These are phyloP conservation scores for Megaustenia siamemsis DNA, from an alignment of 2,888 invertebrate species.

Conservation along the genomic window DNA sequence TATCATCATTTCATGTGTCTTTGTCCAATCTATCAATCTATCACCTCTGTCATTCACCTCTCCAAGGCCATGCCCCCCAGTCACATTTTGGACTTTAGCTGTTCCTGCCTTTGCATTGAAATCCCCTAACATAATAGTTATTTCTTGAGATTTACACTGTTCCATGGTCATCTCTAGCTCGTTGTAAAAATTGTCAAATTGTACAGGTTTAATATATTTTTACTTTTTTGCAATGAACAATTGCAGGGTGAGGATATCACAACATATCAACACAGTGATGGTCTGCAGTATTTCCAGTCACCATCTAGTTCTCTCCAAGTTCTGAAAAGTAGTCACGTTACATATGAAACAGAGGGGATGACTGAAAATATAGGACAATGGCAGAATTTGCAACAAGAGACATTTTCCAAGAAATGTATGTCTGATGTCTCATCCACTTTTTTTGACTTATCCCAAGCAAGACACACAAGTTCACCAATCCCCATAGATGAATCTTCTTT, in stretches of 20 bases:
- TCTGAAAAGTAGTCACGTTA: constrained; percentile 22
- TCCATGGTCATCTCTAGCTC: too few relatives aligned
- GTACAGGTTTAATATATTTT: not conserved
- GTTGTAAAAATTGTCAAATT: too few relatives aligned
- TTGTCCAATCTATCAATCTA: too few relatives aligned
- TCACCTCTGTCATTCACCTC: too few relatives aligned
- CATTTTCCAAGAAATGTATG: constrained; percentile 68
- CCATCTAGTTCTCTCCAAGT: not conserved
- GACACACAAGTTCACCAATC: constrained; percentile 38
- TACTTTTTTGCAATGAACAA: not conserved
- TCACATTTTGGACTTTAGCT: too few relatives aligned
- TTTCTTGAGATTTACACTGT: too few relatives aligned
- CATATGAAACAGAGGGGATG: constrained; percentile 39
- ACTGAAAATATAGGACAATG: constrained; percentile 64
- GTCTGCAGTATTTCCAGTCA: not conserved
- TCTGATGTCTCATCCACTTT: constrained; percentile 48
- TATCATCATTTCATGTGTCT: too few relatives aligned
- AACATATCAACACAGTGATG: not conserved
- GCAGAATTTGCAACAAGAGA: constrained; percentile 69
- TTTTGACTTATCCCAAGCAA: not conserved
- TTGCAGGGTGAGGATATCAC: constrained; percentile 4
- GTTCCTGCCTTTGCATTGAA: too few relatives aligned
- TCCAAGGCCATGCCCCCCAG: too few relatives aligned
- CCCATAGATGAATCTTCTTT: constrained; percentile 58
- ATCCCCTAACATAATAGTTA: too few relatives aligned